A percentile compares a stretch with the other conserved stretches of the same genome.
These are phyloP conservation scores for Anhinga rufa DNA, from an alignment of 2,113 vertebrate species.

Conservation along the genomic window DNA sequence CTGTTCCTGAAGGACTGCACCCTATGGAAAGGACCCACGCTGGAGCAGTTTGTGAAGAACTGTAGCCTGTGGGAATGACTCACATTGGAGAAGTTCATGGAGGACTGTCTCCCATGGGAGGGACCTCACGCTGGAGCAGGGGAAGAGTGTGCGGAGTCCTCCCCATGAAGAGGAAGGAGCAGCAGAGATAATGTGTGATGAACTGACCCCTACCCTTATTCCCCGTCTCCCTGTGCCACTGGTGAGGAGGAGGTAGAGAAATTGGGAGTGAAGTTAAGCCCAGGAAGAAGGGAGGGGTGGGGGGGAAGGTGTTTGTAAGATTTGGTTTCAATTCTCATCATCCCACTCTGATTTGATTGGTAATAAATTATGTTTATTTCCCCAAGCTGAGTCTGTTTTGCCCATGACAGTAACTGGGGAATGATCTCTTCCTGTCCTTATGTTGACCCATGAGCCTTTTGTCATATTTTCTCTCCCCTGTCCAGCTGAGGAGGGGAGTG, in stretches of 20 bases:
- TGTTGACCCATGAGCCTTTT: not conserved
- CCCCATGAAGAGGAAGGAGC: not conserved
- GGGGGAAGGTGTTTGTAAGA: not conserved
- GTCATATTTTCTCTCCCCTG: not conserved
- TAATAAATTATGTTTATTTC: not conserved
- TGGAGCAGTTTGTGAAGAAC: not conserved
- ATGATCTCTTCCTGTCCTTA: not conserved
- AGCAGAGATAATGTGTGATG: not conserved
- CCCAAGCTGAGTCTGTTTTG: not conserved
- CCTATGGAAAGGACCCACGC: not conserved
- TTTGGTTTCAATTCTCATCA: not conserved
- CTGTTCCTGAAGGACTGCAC: no score
- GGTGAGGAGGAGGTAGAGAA: not conserved
- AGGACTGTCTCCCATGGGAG: not conserved
- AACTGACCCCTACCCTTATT: not conserved
- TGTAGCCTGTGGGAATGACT: not conserved
- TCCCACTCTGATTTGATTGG: not conserved
- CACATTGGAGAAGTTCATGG: not conserved
- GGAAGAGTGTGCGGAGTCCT: not conserved
- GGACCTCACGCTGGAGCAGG: not conserved
- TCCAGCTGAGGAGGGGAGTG: not conserved
- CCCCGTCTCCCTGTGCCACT: not conserved
- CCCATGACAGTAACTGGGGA: not conserved
- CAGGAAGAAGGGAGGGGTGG: not conserved
- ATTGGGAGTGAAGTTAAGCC: not conserved